Base-by-base conservation (phyloP, 2,888 invertebrate species). In the Brachynemurus nebulosus region DNA sequence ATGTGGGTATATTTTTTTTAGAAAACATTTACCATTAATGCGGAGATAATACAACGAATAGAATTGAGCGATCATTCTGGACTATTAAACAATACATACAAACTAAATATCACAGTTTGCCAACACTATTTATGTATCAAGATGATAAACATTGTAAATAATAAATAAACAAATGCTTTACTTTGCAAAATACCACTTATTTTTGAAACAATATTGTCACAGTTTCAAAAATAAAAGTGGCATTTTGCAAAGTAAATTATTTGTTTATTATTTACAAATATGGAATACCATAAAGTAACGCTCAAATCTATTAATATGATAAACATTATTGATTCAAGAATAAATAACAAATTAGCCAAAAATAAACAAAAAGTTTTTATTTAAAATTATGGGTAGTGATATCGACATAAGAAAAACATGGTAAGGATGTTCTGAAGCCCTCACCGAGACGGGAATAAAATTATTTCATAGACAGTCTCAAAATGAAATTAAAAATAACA, bases 341-440 rank as follows among this genome's bases (percentile, higher is more conserved):
- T 37, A 43, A 43, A 43, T 36, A 23, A 43, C 16, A 37, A 43
- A 43, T 37, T 43, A 43, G 36, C 43, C 43, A 37, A 37, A 37
- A 37, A 43, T 37, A 21, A 37, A 37, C 36, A 43, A 37, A 43
- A 36, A 14, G 37, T 43, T 37, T 43, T 43, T n/a, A n/a, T n/a
- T n/a, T 41, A 19, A 42, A 34, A 34, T 20, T 18, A 34, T 42
- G 37, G 45, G 42, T 45, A 40, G 18, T 23, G 40, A 41, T 41
- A 45, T 41, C 12, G 45, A 45, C 40, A 45, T 45, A 45, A 42
- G 38, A 45, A 45, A 37, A 30, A 37, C 42, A n/a, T n/a, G n/a
- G n/a, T n/a, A n/a, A n/a, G n/a, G n/a, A n/a, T n/a, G n/a, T n/a
- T n/a, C n/a, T n/a, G 23, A 16, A 35, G 35, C 27, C 40, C 40